Evolutionary conservation across 2,113 vertebrate species (phyloP).

Genomic region (Podarcis cretensis): DNA sequence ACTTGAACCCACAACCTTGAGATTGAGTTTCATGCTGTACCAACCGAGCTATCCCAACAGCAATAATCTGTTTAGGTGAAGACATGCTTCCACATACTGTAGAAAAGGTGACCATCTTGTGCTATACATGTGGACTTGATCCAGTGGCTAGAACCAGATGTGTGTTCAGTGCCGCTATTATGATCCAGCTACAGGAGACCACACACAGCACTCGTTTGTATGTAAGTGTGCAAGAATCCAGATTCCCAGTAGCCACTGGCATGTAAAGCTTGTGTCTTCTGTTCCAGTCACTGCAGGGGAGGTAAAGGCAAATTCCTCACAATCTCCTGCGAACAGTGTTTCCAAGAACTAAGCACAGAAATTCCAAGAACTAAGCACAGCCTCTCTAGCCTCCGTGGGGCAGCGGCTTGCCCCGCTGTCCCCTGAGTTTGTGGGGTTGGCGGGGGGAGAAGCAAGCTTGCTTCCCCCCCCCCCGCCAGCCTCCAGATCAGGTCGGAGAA

Average conservation of each 20-base stretch:
- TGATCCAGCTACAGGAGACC: neutral
- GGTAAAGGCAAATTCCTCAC: neutral
- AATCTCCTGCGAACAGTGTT: neutral
- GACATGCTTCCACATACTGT: neutral
- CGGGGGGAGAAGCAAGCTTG: too few species aligned
- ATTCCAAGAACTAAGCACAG: neutral
- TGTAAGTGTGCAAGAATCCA: neutral
- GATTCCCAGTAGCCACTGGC: neutral
- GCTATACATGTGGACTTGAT: neutral
- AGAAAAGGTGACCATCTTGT: neutral
- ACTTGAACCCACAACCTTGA: too few species aligned
- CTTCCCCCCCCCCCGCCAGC: too few species aligned
- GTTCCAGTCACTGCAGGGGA: neutral
- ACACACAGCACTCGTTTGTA: neutral
- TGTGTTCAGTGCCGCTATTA: neutral
- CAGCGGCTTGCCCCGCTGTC: too few species aligned
- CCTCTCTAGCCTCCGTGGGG: too few species aligned
- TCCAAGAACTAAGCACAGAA: neutral
- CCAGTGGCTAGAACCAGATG: neutral
- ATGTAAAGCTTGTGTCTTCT: neutral
- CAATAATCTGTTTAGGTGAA: neutral
- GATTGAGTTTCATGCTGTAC: too few species aligned
- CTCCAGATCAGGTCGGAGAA: too few species aligned
- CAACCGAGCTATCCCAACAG: too few species aligned
- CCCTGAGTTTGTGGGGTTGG: too few species aligned